Conservation (phyloP, 92 coral and sea anemone genomes). For the Epizoanthus scotinus region DNA sequence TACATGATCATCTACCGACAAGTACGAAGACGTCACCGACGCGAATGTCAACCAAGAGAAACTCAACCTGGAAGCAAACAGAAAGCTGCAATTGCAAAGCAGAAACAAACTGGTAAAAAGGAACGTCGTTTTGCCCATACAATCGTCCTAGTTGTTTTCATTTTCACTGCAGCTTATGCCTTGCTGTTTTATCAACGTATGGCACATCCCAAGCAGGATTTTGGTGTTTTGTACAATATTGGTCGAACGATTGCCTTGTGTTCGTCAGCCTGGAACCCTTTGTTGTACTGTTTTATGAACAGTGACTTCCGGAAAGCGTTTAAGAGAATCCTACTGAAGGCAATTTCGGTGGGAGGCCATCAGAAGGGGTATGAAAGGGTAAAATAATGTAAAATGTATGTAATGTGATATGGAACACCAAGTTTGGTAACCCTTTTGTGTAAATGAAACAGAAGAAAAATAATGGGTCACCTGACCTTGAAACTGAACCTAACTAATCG, state of each 20-base stretch:
- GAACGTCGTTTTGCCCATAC: conserved; percentile 80
- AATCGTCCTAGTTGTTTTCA: conserved; percentile 62
- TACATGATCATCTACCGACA: conserved; percentile 56
- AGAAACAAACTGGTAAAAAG: conserved; percentile 10
- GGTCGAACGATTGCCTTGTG: conserved; percentile 76
- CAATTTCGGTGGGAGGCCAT: not conserved
- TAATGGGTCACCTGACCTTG: no score
- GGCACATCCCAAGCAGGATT: conserved; percentile 69
- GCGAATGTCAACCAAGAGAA: not conserved
- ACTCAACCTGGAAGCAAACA: not conserved
- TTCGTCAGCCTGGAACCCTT: conserved; percentile 75
- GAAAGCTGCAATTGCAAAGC: not conserved
- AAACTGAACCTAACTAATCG: no score
- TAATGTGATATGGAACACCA: conserved; percentile 25
- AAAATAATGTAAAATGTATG: not conserved
- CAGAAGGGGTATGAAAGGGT: conserved; percentile 25
- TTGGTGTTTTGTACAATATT: conserved; percentile 73
- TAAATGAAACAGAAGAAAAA: no score
- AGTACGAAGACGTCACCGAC: conserved; percentile 47
- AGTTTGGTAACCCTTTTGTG: no score
- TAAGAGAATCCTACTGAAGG: conserved; percentile 50
- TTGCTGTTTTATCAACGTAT: conserved; percentile 73
- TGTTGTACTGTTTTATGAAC: conserved; percentile 76
- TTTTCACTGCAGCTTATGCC: conserved; percentile 77
- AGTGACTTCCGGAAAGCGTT: conserved; percentile 76